phyloP scores from a whole-genome alignment of 2,888 invertebrate species.

The Phortica okadai region DNA sequence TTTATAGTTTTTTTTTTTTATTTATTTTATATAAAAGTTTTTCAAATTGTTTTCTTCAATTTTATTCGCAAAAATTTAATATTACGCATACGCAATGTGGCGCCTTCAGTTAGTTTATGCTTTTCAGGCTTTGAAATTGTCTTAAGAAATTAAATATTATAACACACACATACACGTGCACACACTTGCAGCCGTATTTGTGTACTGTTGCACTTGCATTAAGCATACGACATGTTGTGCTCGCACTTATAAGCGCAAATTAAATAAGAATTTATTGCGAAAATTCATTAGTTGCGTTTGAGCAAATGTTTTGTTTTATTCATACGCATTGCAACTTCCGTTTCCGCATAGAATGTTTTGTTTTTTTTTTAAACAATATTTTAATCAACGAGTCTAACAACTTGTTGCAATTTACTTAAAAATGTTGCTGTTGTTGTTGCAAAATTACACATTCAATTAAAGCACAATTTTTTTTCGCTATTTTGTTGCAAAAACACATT shows the following conservation, averaged over 20 bases:
- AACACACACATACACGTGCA: background rate
- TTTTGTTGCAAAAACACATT: constrained; percentile 43
- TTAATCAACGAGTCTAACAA: constrained; percentile 41
- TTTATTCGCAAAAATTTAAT: constrained; percentile 2
- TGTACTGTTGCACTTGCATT: constrained; percentile 26
- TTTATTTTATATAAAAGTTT: background rate
- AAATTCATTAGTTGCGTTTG: too few relatives aligned
- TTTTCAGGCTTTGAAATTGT: background rate
- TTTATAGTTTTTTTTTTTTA: constrained; percentile 16
- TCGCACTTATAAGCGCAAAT: too few relatives aligned
- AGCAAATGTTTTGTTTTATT: constrained; percentile 43
- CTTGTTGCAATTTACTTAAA: constrained; percentile 63
- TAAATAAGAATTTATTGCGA: too few relatives aligned
- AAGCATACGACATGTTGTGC: too few relatives aligned
- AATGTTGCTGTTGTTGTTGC: background rate
- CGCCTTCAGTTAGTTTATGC: background rate
- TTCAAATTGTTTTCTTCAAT: constrained; percentile 25
- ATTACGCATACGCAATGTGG: constrained; percentile 34
- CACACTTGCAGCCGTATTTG: background rate
- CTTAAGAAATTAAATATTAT: background rate
- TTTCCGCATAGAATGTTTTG: constrained; percentile 57
- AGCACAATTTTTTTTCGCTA: constrained; percentile 24
- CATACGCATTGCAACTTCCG: constrained; percentile 66
- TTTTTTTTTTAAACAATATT: background rate
- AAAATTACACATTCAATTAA: constrained; percentile 7